Base-by-base conservation (phyloP, 2,797 vertebrate species). In the Catharus ustulatus region DNA sequence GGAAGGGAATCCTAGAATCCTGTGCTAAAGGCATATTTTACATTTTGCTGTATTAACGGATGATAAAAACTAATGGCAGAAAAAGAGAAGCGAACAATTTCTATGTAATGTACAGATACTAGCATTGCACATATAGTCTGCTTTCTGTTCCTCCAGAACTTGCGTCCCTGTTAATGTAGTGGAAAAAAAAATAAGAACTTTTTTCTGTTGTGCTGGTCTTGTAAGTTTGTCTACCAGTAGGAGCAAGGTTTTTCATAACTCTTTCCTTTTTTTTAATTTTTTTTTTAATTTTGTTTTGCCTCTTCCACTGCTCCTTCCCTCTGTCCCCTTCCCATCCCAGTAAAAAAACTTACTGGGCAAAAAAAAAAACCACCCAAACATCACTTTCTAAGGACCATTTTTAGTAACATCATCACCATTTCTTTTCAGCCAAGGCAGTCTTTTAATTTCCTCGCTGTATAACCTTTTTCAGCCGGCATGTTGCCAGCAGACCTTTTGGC, bases 91-190 rank as follows among this genome's bases (percentile, higher is more conserved):
- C 88, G 97, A 98, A 98, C 98, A 98, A 98, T 99, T 99, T 99
- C 99, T 99, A 99, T 99, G 98, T 99, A 99, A 98, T 99, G 99
- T 99, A 99, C 99, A 99, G 99, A 99, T 98, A 99, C 98, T 99
- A 99, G 99, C 99, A 99, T 98, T 98, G 98, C 98, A 99, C 98
- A 99, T 98, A 98, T 98, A 98, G 98, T 99, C 98, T 98, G 98
- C 98, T 98, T 99, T 98, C 98, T 98, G 98, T 99, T 99, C 98
- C 96, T 97, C 98, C 98, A 98, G 98, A 99, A 98, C 97, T 98
- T 98, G 98, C 98, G 98, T 99, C 98, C 98, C 98, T 98, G 98
- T 99, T 99, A 98, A 98, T 98, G 98, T 99, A 99, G 98, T 99
- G 98, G 95, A 98, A 98, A 98, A 98, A 98, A 98, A 97, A 98